Conservation (phyloP, 1,140 invertebrate species). For the Pogonus chalceus region DNA sequence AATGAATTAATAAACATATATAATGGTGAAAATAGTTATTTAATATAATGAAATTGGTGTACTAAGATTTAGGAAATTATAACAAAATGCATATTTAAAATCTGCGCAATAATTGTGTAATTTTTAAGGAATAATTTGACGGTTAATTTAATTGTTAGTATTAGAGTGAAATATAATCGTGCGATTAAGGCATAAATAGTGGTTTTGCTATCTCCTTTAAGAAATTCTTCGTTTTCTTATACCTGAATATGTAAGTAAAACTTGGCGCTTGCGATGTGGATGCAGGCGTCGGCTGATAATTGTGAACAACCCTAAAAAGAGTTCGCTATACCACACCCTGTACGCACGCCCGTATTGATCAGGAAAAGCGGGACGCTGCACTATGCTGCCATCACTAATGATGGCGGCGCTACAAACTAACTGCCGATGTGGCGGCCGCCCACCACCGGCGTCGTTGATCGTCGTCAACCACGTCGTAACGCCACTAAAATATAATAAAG, state of each 20-base stretch:
- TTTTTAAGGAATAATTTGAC: no score
- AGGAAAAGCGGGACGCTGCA: background rate
- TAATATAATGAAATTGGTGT: no score
- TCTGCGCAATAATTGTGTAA: no score
- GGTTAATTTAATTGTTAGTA: no score
- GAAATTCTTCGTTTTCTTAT: background rate
- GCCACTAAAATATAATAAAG: no score
- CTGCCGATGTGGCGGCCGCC: constrained; percentile 21
- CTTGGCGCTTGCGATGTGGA: no score
- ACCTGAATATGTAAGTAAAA: background rate
- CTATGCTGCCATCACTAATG: background rate
- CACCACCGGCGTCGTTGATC: constrained; percentile 15
- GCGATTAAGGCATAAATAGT: no score
- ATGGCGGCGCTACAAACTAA: background rate
- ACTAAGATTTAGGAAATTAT: no score
- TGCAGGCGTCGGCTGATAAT: background rate
- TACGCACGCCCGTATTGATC: constrained; percentile 29
- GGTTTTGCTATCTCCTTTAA: background rate
- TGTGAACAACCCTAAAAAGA: background rate
- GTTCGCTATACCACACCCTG: constrained; percentile 23
- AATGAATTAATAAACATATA: no score
- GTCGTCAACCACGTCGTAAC: constrained; percentile 12
- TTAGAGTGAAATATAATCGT: no score
- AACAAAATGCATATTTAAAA: no score
- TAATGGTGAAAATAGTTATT: no score